These are phyloP conservation scores for Hippopotamyrus pictus DNA, from an alignment of 2,797 vertebrate species.

Conservation along the genomic window DNA sequence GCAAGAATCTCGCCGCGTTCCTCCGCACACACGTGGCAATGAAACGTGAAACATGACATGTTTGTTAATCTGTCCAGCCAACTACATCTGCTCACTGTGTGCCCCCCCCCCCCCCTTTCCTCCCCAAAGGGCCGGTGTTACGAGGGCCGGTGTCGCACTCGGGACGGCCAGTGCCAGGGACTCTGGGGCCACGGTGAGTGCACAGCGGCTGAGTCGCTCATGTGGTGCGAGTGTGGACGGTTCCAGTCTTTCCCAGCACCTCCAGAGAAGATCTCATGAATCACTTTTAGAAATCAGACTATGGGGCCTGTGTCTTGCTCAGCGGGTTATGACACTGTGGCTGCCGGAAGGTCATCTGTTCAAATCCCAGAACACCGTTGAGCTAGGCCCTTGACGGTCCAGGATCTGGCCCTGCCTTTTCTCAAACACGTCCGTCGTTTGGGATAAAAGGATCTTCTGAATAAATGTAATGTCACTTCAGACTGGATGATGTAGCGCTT, in stretches of 20 bases:
- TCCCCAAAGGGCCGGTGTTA: slow-evolving; percentile 78
- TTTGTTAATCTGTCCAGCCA: not conserved
- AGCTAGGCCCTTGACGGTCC: not conserved
- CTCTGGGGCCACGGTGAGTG: slow-evolving; percentile 79
- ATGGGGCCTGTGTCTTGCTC: not conserved
- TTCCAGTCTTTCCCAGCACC: not conserved
- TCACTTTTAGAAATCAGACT: not conserved
- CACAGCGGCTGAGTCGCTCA: not conserved
- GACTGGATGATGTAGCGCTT: not conserved
- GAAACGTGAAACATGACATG: not conserved
- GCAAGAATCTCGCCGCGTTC: not conserved
- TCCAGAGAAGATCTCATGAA: not conserved
- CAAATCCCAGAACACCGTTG: not conserved
- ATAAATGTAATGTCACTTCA: not conserved
- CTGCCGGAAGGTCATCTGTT: not conserved
- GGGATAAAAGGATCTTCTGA: not conserved
- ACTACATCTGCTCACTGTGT: not conserved
- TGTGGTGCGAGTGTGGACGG: not conserved
- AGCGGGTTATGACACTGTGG: not conserved
- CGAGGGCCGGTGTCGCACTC: slow-evolving; percentile 78
- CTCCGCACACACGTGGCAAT: not conserved
- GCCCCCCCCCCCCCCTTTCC: too few relatives aligned
- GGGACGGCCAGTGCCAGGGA: slow-evolving; percentile 77
- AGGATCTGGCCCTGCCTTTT: not conserved
- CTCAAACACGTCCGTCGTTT: not conserved